Evolutionary conservation across 2,797 vertebrate species (phyloP), one percentile per base, ranked within the genome.

Genomic region (Anabas testudineus): DNA sequence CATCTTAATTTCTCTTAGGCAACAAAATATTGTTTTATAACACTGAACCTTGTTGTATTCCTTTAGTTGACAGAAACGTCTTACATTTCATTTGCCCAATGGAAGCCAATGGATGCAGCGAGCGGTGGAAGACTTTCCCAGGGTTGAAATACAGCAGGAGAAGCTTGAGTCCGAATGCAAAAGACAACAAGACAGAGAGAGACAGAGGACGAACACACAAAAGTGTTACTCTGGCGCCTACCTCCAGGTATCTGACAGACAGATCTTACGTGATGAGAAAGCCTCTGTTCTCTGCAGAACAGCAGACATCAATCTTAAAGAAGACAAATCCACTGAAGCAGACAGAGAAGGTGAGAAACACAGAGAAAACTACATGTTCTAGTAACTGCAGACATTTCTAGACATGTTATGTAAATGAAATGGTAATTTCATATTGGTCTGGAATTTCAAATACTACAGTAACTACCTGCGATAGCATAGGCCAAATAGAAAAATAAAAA

Each of bases 241-340:
- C 84, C 22, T 86, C 84, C 2, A 67, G 72, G 53, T 89, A 86
- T 76, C 71, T 90, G 75, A 89, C 82, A 15, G 86, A 87, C 52
- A 77, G 76, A 41, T 86, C 72, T 3, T 90, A 94, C 59, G 71
- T 58, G 0, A 78, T 61, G 71, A 90, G 92, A 15, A 92, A 74
- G 76, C 84, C 75, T 0, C 76, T 91, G n/a, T 74, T 87, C 71
- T 70, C 47, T 2, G 10, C 75, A 2, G 26, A 88, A 30, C 49
- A 72, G 8, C 83, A 77, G 10, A 55, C 70, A 10, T 88, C 90
- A 28, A 78, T 89, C 55, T 65, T 94, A 62, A 94, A 94, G 88
- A 92, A 81, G 79, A 74, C 79, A 0, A 37, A 36, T 16, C 56
- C 62, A 59, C 65, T 60, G 30, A 74, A 80, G 18, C 49, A 75